phyloP scores from a whole-genome alignment of 2,797 vertebrate genomes.

The Psittacula derbiana region DNA sequence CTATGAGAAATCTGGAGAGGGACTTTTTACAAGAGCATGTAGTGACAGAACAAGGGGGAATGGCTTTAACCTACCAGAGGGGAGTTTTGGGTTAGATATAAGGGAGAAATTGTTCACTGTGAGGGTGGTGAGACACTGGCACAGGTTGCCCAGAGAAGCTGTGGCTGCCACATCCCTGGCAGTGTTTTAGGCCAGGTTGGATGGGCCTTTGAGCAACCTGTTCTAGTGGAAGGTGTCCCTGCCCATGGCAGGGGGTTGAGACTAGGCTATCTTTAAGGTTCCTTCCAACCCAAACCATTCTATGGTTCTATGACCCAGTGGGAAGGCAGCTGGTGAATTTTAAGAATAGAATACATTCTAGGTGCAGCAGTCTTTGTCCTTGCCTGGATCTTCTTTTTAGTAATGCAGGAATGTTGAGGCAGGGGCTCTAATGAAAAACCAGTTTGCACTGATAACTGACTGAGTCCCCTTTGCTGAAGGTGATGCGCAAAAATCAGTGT shows the following conservation, averaged over 20 bases:
- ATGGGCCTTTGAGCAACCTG: too few species aligned
- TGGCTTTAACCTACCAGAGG: neutral
- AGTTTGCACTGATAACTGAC: too few species aligned
- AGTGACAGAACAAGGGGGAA: neutral
- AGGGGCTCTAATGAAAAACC: rapidly evolving
- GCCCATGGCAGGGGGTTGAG: too few species aligned
- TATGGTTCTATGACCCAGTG: neutral
- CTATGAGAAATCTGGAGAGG: neutral
- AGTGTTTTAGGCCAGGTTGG: too few species aligned
- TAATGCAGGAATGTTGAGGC: neutral
- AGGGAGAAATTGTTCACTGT: too few species aligned
- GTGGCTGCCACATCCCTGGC: too few species aligned
- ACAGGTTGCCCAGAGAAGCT: too few species aligned
- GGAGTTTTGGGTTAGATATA: too few species aligned
- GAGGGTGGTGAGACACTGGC: too few species aligned
- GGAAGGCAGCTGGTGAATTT: neutral
- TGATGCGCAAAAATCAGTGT: rapidly evolving
- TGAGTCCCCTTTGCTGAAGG: neutral
- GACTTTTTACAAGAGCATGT: neutral
- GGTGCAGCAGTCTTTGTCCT: neutral
- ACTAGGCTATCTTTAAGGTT: too few species aligned
- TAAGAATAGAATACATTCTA: rapidly evolving
- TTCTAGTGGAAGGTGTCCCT: too few species aligned
- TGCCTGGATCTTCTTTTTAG: neutral
- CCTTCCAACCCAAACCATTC: too few species aligned